Conservation (phyloP, 2,113 vertebrate genomes). For the Cyanoramphus novaezelandiae region DNA sequence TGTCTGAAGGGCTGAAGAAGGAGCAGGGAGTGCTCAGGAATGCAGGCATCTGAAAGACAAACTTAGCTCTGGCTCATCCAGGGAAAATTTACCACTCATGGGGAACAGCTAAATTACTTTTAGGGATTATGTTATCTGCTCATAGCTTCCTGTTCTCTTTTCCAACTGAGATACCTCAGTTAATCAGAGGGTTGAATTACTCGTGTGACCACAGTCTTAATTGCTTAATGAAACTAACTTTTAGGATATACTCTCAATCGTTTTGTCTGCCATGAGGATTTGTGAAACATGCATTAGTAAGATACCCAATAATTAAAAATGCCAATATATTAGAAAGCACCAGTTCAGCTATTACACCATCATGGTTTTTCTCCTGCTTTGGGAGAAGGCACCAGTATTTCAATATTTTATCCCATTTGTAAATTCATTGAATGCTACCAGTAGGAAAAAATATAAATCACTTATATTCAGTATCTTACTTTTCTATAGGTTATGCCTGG, state of each 20-base stretch:
- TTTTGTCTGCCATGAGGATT: neutral
- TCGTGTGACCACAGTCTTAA: neutral
- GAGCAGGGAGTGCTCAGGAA: neutral
- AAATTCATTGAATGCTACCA: neutral
- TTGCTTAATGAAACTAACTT: neutral
- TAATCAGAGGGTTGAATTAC: neutral
- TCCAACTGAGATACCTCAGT: neutral
- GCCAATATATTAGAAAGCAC: neutral
- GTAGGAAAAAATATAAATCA: neutral
- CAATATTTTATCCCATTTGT: neutral
- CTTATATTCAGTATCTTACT: neutral
- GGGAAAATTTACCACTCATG: neutral
- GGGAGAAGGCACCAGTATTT: neutral
- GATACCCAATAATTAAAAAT: neutral
- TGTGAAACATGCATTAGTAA: neutral
- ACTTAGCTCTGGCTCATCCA: neutral
- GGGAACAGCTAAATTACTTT: neutral
- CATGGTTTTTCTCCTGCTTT: neutral
- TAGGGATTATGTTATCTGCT: neutral
- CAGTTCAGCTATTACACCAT: neutral
- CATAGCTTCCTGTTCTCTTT: neutral
- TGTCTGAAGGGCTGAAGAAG: neutral
- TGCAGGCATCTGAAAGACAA: neutral
- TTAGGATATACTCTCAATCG: neutral
- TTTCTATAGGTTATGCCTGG: neutral